Percentiles rank a stretch among this genome's conserved stretches.
Evolutionary conservation across 2,888 invertebrate genomes (phyloP).

Genomic region (Gibbula magus): DNA sequence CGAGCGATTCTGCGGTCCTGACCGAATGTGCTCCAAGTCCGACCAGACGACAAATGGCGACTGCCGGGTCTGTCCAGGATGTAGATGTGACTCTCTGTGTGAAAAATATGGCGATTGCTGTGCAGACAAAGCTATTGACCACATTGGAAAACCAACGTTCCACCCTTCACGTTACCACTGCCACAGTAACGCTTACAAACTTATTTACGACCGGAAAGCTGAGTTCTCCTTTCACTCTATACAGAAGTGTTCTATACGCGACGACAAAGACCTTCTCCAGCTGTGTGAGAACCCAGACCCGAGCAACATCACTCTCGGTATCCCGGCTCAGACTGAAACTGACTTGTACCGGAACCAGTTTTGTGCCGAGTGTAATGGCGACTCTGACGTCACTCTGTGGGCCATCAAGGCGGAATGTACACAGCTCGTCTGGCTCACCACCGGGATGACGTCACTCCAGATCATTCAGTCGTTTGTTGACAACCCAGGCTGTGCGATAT

Average conservation of each 20-base stretch:
- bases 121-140: constrained; percentile 36
- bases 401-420: not conserved
- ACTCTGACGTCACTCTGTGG: not conserved
- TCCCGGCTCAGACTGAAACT: not conserved
- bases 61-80: constrained; percentile 35
- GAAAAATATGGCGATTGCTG: constrained; percentile 42
- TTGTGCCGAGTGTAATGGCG: constrained; percentile 16
- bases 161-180: constrained; percentile 21
- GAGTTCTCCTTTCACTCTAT: not conserved
- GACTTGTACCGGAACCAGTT: constrained; percentile 16
- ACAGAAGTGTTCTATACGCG: not conserved
- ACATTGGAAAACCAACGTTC: not conserved
- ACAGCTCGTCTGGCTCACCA: not conserved
- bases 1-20: constrained; percentile 18
- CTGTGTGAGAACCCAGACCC: not conserved
- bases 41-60: not conserved
- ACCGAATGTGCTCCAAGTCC: constrained; percentile 19
- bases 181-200: not conserved
- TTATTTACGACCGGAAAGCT: not conserved
- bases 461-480: not conserved
- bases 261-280: not conserved
- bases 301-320: not conserved
- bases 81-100: constrained; percentile 43
- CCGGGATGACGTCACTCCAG: not conserved
- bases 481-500: not conserved